Conservation (phyloP, 2,888 invertebrate species). For the Helobdella robusta region DNA sequence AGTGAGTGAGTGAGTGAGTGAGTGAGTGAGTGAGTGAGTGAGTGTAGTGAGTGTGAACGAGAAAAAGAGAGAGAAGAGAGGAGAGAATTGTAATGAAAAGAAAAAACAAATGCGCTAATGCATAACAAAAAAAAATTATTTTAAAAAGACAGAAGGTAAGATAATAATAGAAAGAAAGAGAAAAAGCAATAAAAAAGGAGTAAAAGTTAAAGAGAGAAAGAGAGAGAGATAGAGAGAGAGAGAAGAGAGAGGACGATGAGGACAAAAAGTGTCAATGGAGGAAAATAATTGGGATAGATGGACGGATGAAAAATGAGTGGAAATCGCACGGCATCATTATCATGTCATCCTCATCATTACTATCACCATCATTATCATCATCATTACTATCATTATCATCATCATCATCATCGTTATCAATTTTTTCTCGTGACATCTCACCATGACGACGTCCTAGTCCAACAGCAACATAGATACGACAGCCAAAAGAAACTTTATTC, state of each 20-base stretch:
- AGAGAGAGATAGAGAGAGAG: no score
- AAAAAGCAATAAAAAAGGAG: neutral
- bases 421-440: neutral
- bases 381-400: slow-evolving; percentile 12
- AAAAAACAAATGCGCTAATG: neutral
- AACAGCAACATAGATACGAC: neutral
- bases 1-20: neutral
- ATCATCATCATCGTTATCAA: neutral
- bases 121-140: neutral
- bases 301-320: neutral
- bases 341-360: slow-evolving; percentile 22
- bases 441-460: neutral
- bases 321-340: slow-evolving; percentile 1
- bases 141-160: neutral
- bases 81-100: neutral
- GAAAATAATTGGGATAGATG: neutral
- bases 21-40: neutral
- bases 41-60: neutral
- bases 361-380: slow-evolving; percentile 7
- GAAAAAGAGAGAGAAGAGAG: neutral
- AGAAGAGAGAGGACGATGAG: neutral
- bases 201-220: no score
- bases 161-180: neutral
- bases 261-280: neutral
- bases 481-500: no score